phyloP scores from a whole-genome alignment of 2,888 invertebrate species.

The Xanthia icteritia region DNA sequence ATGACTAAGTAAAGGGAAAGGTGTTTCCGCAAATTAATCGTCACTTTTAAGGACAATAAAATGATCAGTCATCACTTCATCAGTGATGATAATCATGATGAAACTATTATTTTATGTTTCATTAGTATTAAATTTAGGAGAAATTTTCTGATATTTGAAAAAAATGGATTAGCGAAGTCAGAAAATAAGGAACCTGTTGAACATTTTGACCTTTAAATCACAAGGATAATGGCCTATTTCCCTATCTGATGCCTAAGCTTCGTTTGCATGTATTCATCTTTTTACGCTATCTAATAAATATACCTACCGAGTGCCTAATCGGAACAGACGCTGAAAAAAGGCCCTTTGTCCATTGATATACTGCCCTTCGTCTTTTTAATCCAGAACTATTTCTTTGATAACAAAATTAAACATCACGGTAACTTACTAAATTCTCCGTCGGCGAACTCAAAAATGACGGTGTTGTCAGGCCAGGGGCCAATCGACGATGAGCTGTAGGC shows the following conservation, averaged over 20 bases:
- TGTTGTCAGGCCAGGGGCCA: conserved; percentile 84
- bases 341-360: too few species aligned
- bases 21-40: conserved; percentile 3
- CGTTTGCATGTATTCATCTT: background rate
- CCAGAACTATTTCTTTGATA: background rate
- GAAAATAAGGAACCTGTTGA: background rate
- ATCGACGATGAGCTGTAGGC: conserved; percentile 80
- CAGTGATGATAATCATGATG: background rate
- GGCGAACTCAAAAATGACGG: conserved; percentile 82
- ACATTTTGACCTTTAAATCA: background rate
- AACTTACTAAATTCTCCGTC: conserved; percentile 82
- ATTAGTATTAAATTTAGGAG: background rate
- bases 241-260: background rate
- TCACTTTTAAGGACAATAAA: conserved; percentile 13
- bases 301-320: background rate
- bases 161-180: background rate
- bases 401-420: background rate
- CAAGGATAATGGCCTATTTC: background rate
- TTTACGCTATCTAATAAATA: background rate
- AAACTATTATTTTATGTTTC: background rate
- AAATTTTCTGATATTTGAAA: background rate
- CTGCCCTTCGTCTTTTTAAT: background rate
- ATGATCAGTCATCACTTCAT: background rate
- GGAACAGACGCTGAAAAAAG: background rate
- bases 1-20: conserved; percentile 13